A percentile compares a stretch with the other conserved stretches of the same genome.
These are phyloP conservation scores for Otolemur crassicaudatus DNA, from an alignment of 2,797 vertebrate species.

Conservation along the genomic window DNA sequence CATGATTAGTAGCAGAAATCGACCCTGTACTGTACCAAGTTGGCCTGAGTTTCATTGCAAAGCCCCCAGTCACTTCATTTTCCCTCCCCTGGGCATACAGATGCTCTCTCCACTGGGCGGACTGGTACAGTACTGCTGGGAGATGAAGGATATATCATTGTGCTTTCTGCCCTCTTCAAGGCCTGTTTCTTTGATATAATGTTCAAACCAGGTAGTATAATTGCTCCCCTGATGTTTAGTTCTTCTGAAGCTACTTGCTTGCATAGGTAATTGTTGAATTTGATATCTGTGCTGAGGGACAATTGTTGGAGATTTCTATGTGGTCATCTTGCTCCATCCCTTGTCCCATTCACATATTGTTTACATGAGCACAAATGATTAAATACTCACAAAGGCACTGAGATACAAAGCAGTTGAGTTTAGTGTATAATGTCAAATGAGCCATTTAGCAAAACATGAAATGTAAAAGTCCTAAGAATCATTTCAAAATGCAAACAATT, in stretches of 20 bases:
- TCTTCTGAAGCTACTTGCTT: neutral
- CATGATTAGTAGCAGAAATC: neutral
- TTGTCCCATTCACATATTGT: neutral
- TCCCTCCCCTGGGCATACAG: neutral
- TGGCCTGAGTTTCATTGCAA: neutral
- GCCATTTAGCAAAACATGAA: neutral
- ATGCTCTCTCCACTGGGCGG: neutral
- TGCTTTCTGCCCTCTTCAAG: neutral
- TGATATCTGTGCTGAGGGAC: neutral
- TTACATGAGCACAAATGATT: neutral
- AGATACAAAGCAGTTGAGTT: neutral
- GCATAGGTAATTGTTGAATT: neutral
- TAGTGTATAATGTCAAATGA: neutral
- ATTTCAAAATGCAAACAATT: constrained; percentile 56
- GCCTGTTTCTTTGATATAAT: neutral
- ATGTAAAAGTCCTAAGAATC: neutral
- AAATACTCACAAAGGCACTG: neutral
- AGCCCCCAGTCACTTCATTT: neutral
- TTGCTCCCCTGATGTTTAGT: neutral
- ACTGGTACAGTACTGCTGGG: neutral
- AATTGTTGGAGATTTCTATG: neutral
- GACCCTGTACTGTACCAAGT: neutral
- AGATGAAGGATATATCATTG: neutral
- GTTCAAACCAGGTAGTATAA: neutral
- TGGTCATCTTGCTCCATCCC: neutral